A percentile compares a stretch with the other conserved stretches of the same genome.
Evolutionary conservation across 2,888 invertebrate species (phyloP).

Genomic region (Pasiphila rectangulata): DNA sequence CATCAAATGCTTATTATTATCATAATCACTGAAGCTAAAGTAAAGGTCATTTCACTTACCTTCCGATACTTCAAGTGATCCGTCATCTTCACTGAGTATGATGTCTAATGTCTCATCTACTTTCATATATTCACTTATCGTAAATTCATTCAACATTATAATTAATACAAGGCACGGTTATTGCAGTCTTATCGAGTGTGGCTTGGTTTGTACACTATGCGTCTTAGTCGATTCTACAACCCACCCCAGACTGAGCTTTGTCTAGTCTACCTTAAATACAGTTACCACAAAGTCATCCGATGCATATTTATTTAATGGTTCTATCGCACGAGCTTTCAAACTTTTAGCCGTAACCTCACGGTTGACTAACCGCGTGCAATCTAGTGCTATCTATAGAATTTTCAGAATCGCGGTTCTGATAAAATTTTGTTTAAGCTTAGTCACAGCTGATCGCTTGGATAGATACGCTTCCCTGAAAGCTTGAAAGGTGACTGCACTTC

Average conservation of each 20-base stretch:
- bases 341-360: slow-evolving; percentile 19
- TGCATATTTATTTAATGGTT: slow-evolving; percentile 28
- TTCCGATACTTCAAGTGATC: slow-evolving; percentile 14
- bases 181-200: slow-evolving; percentile 15
- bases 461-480: slow-evolving; percentile 24
- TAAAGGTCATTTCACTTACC: no score
- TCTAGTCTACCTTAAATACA: slow-evolving; percentile 12
- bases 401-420: slow-evolving; percentile 12
- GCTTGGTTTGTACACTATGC: slow-evolving; percentile 30
- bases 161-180: slow-evolving; percentile 4
- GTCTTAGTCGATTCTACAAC: slow-evolving; percentile 32
- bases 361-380: slow-evolving; percentile 13
- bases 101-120: slow-evolving; percentile 14
- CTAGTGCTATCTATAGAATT: slow-evolving; percentile 11
- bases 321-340: slow-evolving; percentile 21
- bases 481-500: slow-evolving; percentile 71
- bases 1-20: slow-evolving; percentile 1
- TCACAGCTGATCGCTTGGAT: slow-evolving; percentile 17
- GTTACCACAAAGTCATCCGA: slow-evolving; percentile 24
- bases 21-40: not conserved
- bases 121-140: slow-evolving; percentile 14
- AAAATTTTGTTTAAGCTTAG: slow-evolving; percentile 7
- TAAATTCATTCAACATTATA: slow-evolving; percentile 15
- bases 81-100: slow-evolving; percentile 19
- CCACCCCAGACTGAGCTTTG: slow-evolving; percentile 31